Percentiles rank a stretch among this genome's conserved stretches.
These are phyloP conservation scores for Echinarachnius parma DNA, from an alignment of 53 echinoderm and acorn worm species.

Conservation along the genomic window DNA sequence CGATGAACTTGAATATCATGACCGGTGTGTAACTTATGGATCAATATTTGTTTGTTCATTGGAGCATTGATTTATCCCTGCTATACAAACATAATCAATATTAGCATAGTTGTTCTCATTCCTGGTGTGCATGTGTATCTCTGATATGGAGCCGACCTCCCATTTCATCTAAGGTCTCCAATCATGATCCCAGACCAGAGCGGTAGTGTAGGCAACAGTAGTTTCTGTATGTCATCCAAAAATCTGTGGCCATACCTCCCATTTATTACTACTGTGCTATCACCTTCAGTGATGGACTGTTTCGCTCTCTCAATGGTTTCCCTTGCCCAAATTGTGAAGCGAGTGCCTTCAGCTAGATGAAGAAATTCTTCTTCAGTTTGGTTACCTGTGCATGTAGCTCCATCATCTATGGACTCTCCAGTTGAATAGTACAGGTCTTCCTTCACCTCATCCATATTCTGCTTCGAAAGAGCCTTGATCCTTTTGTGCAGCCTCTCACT, in stretches of 20 bases:
- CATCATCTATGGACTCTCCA: neutral
- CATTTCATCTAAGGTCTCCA: slow-evolving; percentile 9
- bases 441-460: neutral
- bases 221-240: slow-evolving; percentile 7
- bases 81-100: too few relatives aligned
- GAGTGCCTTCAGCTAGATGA: slow-evolving; percentile 12
- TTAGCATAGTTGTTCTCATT: neutral
- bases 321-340: slow-evolving; percentile 20
- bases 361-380: slow-evolving; percentile 19
- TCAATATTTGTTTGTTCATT: too few relatives aligned
- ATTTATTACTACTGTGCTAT: neutral
- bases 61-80: too few relatives aligned
- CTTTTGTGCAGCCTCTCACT: slow-evolving; percentile 16
- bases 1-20: too few relatives aligned
- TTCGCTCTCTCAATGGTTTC: slow-evolving; percentile 6
- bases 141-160: slow-evolving; percentile 10
- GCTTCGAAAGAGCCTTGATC: slow-evolving; percentile 24
- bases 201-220: slow-evolving; percentile 2
- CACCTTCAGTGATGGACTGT: neutral
- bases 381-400: neutral
- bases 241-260: slow-evolving; percentile 8
- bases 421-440: slow-evolving; percentile 2
- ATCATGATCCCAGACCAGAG: slow-evolving; percentile 20
- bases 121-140: slow-evolving; percentile 6
- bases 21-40: too few relatives aligned